These are phyloP conservation scores for Athripsodes cinereus DNA, from an alignment of 2,888 invertebrate species.

Conservation along the genomic window DNA sequence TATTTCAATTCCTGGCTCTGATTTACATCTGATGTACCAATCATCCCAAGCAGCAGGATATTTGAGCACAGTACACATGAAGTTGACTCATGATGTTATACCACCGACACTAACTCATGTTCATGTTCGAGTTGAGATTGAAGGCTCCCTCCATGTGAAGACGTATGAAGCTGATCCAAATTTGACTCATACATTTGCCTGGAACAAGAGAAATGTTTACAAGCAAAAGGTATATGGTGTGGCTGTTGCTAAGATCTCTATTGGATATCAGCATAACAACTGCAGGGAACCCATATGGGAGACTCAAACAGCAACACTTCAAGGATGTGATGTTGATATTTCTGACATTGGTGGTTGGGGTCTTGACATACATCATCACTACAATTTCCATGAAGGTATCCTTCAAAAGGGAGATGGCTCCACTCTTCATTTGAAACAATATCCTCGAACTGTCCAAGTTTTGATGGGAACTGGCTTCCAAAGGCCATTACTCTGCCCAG, in stretches of 20 bases:
- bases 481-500: conserved; percentile 79
- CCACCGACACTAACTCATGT: conserved; percentile 81
- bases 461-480: conserved; percentile 90
- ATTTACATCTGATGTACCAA: conserved; percentile 89
- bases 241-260: conserved; percentile 79
- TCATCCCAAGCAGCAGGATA: conserved; percentile 94
- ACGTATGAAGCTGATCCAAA: conserved; percentile 95
- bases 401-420: conserved; percentile 97
- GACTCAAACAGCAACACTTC: conserved; percentile 86
- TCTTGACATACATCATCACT: conserved; percentile 95
- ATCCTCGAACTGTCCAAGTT: conserved; percentile 84
- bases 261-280: conserved; percentile 91
- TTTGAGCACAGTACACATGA: conserved; percentile 86
- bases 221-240: conserved; percentile 92
- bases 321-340: conserved; percentile 94
- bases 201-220: conserved; percentile 97
- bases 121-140: conserved; percentile 87
- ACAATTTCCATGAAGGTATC: conserved; percentile 97
- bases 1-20: conserved; percentile 88
- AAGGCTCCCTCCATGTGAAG: conserved; percentile 86
- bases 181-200: conserved; percentile 91
- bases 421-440: conserved; percentile 87
- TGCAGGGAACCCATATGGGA: conserved; percentile 91
- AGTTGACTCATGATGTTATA: conserved; percentile 72
- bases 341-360: conserved; percentile 98